Evolutionary conservation across 2,797 vertebrate genomes (phyloP), one percentile per base, ranked within the genome.

Genomic region (Poeciliopsis presidionis): DNA sequence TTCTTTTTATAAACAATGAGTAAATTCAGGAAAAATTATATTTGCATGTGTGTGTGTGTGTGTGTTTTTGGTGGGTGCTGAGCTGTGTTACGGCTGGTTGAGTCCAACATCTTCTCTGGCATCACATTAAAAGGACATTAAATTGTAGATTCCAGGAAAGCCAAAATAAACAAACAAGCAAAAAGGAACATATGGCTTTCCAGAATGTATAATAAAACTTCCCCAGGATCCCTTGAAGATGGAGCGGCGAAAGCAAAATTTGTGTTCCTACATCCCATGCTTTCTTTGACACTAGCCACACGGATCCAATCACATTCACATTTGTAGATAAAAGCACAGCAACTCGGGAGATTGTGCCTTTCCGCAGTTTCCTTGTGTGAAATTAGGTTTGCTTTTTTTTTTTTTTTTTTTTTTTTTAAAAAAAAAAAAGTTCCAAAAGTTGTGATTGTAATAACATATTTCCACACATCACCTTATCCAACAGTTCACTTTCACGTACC

Each of bases 401-500:
- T 30, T 30, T 30, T 30, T 30, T n/a, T n/a, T n/a, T n/a, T n/a
- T n/a, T n/a, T n/a, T n/a, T n/a, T n/a, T n/a, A 36, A 63, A 63
- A 36, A 33, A n/a, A 46, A 33, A 20, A 36, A 63, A 20, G 12
- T 14, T 61, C 57, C 28, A 14, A 16, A 14, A 14, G 11, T 61
- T 61, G 16, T 28, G 57, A 61, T 61, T 61, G 28, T 16, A 61
- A 61, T 61, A 33, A 61, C 28, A 59, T 4, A 61, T 30, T 28
- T 33, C 16, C 28, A 33, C 28, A 57, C 53, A 57, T 53, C 51
- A 9, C 1, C 8, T 18, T 36, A 14, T 36, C 16, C 30, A 13
- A 16, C 57, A 46, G 22, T 75, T 77, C 70, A 59, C 43, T 72
- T 93, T 80, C 39, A 94, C 95, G 82, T 93, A 96, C 96, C 96